Base-by-base conservation (phyloP, 2,888 invertebrate species). In the Drosophila barbarae region DNA sequence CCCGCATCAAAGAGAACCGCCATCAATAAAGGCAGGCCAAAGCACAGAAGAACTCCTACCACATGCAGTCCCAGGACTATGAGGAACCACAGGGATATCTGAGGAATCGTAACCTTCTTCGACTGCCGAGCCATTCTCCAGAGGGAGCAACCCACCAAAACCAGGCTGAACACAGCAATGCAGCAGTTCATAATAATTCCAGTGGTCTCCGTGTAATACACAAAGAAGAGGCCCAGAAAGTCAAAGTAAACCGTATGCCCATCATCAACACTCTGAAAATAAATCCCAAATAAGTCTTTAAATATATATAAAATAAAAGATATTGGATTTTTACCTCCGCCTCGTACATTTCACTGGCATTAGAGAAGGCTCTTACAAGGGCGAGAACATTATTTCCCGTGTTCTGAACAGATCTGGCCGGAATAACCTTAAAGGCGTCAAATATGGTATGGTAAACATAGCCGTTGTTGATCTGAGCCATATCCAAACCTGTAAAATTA, bases 391-490 rank as follows among this genome's bases (percentile, higher is more conserved):
- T 94, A 59, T 94, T 92, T 0, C 95, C 95, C 5, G 93, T 93
- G 73, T 92, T 90, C 86, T 96, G 95, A 30, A 95, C 85, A 4
- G 94, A 93, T 0, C 94, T 94, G 0, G 90, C 86, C 15, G 91
- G 90, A 23, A 96, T 90, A 7, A 92, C 89, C 2, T 90, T 90
- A 0, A 92, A 91, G 23, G 85, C 87, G 86, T 96, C 96, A 87
- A 93, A 93, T 44, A 92, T 91, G 0, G 95, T 95, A 87, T 95
- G 95, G 88, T 95, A 95, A 13, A 95, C 92, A 82, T 92, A 93
- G 0, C 95, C 95, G 90, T 94, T 94, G 47, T 92, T 91, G 5
- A 91, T 89, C 85, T 94, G 94, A 0, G 94, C 95, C 78, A 95
- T 91, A 87, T 95, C 95, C 42, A 95, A 85, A 9, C 95, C 95